These are phyloP conservation scores for Drosophila sechellia DNA, from an alignment of 1,140 invertebrate genomes.

Conservation along the genomic window DNA sequence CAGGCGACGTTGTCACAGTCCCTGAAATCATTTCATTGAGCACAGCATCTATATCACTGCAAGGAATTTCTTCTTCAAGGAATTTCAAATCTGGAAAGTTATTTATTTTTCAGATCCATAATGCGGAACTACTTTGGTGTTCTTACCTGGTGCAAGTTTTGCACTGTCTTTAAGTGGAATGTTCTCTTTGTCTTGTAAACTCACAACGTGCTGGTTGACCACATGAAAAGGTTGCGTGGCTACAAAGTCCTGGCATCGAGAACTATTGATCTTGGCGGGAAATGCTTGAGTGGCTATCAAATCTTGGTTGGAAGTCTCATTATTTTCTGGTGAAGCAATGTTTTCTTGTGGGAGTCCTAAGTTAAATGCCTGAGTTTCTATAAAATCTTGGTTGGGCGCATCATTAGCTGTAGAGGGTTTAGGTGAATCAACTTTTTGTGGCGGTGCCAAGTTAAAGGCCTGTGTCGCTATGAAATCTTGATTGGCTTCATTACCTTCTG, in stretches of 20 bases:
- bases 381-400: slow-evolving; percentile 29
- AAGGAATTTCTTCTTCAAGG: background rate
- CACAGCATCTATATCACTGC: slow-evolving; percentile 42
- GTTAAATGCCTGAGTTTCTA: slow-evolving; percentile 34
- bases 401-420: background rate
- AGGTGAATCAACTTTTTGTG: background rate
- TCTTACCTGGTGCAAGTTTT: background rate
- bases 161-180: background rate
- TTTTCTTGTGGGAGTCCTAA: background rate
- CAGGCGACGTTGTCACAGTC: slow-evolving; percentile 12
- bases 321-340: background rate
- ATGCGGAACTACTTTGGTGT: too few relatives aligned
- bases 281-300: slow-evolving; percentile 33
- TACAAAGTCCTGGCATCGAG: slow-evolving; percentile 26
- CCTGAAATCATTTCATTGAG: slow-evolving; percentile 42
- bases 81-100: background rate
- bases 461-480: slow-evolving; percentile 51
- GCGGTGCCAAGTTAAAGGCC: slow-evolving; percentile 1
- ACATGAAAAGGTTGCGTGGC: slow-evolving; percentile 18
- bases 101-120: background rate
- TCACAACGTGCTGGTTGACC: background rate
- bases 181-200: slow-evolving; percentile 17
- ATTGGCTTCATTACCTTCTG: background rate
- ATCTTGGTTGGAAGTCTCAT: slow-evolving; percentile 15
- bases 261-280: background rate